Conservation (phyloP, 2,888 invertebrate species). For the Notodonta dromedarius region DNA sequence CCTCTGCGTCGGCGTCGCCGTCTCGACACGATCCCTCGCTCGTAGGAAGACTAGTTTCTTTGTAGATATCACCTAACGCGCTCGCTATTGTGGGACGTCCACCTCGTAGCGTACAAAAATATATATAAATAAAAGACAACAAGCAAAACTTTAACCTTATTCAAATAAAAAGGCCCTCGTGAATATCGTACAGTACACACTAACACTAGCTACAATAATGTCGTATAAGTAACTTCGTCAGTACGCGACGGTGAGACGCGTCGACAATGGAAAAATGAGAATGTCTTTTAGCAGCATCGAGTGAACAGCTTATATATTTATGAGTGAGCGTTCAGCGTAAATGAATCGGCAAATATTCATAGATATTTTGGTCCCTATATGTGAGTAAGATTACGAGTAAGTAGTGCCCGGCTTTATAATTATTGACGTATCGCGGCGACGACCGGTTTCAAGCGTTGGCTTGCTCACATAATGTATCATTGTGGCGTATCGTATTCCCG, state of each 20-base stretch:
- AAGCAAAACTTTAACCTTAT: conserved; percentile 75
- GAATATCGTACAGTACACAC: conserved; percentile 65
- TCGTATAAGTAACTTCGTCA: conserved; percentile 53
- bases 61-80: conserved; percentile 81
- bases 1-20: conserved; percentile 68
- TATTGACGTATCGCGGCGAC: conserved; percentile 28
- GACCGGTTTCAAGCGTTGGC: conserved; percentile 31
- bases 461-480: neutral
- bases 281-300: conserved; percentile 72
- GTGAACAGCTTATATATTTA: conserved; percentile 27
- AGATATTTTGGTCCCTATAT: conserved; percentile 65
- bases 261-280: conserved; percentile 57
- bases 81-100: conserved; percentile 69
- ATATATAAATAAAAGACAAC: conserved; percentile 76
- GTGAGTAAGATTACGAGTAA: conserved; percentile 50
- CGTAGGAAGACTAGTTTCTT: conserved; percentile 83
- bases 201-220: conserved; percentile 64
- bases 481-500: neutral
- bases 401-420: conserved; percentile 27
- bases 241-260: conserved; percentile 47
- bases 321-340: conserved; percentile 35
- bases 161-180: conserved; percentile 77
- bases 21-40: conserved; percentile 58
- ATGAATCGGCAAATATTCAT: conserved; percentile 44
- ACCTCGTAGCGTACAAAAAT: conserved; percentile 74